These are phyloP conservation scores for Alaudala cheleensis DNA, from an alignment of 2,113 vertebrate genomes.

Conservation along the genomic window DNA sequence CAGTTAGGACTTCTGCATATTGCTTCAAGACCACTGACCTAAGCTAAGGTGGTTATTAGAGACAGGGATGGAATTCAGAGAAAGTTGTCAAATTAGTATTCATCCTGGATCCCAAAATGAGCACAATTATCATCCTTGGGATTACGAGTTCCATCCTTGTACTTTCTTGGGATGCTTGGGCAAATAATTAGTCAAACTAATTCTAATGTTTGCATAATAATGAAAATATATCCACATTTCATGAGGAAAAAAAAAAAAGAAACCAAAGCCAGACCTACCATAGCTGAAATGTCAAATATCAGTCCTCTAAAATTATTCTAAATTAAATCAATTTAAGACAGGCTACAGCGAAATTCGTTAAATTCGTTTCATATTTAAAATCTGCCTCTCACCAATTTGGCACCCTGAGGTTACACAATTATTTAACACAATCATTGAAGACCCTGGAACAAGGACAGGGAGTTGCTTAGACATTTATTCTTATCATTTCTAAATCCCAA, in stretches of 20 bases:
- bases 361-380: not conserved
- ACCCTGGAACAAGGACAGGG: not conserved
- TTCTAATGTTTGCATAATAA: constrained; percentile 50
- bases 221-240: not conserved
- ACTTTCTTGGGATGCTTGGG: constrained; percentile 72
- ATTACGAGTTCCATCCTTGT: constrained; percentile 58
- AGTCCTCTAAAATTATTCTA: not conserved
- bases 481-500: not conserved
- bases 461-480: not conserved
- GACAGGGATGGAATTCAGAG: constrained; percentile 59
- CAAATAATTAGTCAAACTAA: constrained; percentile 70
- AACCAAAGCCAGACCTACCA: not conserved
- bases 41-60: constrained; percentile 50
- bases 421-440: not conserved
- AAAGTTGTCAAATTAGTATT: constrained; percentile 73
- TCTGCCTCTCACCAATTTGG: not conserved
- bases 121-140: constrained; percentile 67
- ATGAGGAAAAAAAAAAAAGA: not conserved
- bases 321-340: not conserved
- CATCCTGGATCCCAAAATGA: constrained; percentile 65
- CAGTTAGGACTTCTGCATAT: constrained; percentile 58
- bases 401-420: not conserved
- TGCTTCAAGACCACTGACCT: constrained; percentile 73
- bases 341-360: not conserved
- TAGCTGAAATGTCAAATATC: not conserved